Evolutionary conservation across 2,888 invertebrate genomes (phyloP).

Genomic region (Xylophagus ater): DNA sequence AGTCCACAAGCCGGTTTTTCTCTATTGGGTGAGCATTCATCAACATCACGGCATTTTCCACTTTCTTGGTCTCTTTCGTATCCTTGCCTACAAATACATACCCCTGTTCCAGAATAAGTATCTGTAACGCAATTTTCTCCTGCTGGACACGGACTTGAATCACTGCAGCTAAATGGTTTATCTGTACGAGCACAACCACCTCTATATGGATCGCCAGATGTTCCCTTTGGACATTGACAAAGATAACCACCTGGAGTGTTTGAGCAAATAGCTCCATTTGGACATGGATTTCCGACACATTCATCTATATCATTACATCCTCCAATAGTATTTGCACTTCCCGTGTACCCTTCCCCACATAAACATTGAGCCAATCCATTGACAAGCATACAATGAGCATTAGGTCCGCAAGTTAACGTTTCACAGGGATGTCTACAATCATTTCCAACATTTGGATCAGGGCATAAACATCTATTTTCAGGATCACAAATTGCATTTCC

Average conservation of each 20-base stretch:
- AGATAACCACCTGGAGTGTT: slow-evolving; percentile 77
- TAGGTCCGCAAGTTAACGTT: slow-evolving; percentile 69
- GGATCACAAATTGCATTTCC: slow-evolving; percentile 79
- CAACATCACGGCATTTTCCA: slow-evolving; percentile 70
- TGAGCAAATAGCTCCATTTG: slow-evolving; percentile 73
- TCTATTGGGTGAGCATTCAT: slow-evolving; percentile 67
- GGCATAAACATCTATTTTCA: slow-evolving; percentile 70
- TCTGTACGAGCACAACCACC: slow-evolving; percentile 61
- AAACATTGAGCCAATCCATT: slow-evolving; percentile 75
- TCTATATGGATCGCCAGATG: slow-evolving; percentile 67
- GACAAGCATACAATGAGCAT: slow-evolving; percentile 78
- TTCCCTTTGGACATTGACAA: slow-evolving; percentile 79
- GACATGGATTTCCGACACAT: slow-evolving; percentile 72
- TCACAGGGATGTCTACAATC: slow-evolving; percentile 92
- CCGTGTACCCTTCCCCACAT: slow-evolving; percentile 72
- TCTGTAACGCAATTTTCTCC: slow-evolving; percentile 80
- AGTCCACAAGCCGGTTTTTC: slow-evolving; percentile 75
- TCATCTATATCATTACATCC: slow-evolving; percentile 86
- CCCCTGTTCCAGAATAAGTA: slow-evolving; percentile 59
- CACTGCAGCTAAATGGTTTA: slow-evolving; percentile 57
- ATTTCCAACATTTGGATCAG: slow-evolving; percentile 82
- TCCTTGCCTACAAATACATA: slow-evolving; percentile 82
- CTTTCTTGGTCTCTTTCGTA: slow-evolving; percentile 64
- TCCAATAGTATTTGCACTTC: slow-evolving; percentile 43
- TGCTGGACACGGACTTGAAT: slow-evolving; percentile 63